phyloP scores from a whole-genome alignment of 2,113 vertebrate genomes.

The Phrynosoma blainvillii region DNA sequence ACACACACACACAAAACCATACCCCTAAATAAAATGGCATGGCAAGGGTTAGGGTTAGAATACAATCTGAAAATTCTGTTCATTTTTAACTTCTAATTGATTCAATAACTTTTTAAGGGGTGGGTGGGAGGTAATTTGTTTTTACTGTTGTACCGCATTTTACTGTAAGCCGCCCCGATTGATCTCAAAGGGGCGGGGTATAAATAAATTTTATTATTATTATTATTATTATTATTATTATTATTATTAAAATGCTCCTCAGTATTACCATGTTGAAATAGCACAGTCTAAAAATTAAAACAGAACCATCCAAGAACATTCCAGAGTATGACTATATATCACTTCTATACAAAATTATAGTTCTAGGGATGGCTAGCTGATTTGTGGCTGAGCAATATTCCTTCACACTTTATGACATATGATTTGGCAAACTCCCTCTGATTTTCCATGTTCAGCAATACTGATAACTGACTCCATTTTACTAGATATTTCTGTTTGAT shows the following conservation, averaged over 20 bases:
- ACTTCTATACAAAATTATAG: constrained; percentile 34
- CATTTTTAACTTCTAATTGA: not conserved
- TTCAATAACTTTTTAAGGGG: too few relatives aligned
- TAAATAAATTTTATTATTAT: too few relatives aligned
- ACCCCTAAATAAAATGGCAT: not conserved
- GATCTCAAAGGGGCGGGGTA: too few relatives aligned
- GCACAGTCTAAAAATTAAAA: constrained; percentile 12
- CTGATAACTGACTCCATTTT: constrained; percentile 18
- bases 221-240: too few relatives aligned
- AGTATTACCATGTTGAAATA: not conserved
- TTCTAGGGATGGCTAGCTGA: constrained; percentile 17
- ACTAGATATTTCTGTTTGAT: not conserved
- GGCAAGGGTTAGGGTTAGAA: not conserved
- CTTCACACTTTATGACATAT: constrained; percentile 19
- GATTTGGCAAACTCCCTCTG: not conserved
- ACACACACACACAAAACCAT: not conserved
- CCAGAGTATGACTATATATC: constrained; percentile 1
- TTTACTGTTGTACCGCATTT: too few relatives aligned
- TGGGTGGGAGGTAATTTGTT: too few relatives aligned
- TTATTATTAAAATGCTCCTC: too few relatives aligned
- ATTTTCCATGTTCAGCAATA: constrained; percentile 16
- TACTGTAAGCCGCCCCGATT: too few relatives aligned
- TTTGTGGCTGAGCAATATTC: not conserved
- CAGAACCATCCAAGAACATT: not conserved
- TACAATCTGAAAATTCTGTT: not conserved